These are phyloP conservation scores for Brachyrhaphis roseni DNA, from an alignment of 2,797 vertebrate genomes.

Conservation along the genomic window DNA sequence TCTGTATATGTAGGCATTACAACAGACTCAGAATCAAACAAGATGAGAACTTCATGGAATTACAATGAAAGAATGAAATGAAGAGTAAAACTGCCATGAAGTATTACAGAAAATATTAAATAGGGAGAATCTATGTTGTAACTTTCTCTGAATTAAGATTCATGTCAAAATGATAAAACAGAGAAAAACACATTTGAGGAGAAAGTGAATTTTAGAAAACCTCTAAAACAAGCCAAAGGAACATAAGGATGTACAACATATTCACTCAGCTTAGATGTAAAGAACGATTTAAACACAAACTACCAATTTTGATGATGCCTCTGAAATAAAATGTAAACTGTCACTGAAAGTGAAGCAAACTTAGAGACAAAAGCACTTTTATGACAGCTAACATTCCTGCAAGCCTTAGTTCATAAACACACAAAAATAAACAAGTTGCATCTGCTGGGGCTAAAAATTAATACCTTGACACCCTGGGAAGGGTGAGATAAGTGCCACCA, in stretches of 20 bases:
- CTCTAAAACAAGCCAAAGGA: background rate
- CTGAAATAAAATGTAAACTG: background rate
- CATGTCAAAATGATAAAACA: background rate
- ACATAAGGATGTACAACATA: background rate
- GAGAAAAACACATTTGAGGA: background rate
- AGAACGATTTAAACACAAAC: background rate
- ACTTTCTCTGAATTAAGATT: background rate
- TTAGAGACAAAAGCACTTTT: constrained; percentile 2
- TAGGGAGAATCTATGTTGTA: background rate
- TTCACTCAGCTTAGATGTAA: background rate
- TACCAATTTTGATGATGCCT: background rate
- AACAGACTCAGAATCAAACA: constrained; percentile 17
- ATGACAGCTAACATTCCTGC: constrained; percentile 39
- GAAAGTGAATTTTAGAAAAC: background rate
- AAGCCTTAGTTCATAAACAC: constrained; percentile 25
- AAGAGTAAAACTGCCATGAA: background rate
- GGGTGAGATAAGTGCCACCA: constrained; percentile 26
- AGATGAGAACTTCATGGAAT: constrained; percentile 1
- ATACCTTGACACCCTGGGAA: constrained; percentile 59
- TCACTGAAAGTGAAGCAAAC: constrained; percentile 2
- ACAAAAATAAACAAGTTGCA: constrained; percentile 61
- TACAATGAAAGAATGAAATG: constrained; percentile 10
- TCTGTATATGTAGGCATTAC: constrained; percentile 38
- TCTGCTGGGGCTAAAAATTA: constrained; percentile 64
- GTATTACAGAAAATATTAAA: background rate